Evolutionary conservation across 2,888 invertebrate species (phyloP).

Genomic region (Microplitis manilae): DNA sequence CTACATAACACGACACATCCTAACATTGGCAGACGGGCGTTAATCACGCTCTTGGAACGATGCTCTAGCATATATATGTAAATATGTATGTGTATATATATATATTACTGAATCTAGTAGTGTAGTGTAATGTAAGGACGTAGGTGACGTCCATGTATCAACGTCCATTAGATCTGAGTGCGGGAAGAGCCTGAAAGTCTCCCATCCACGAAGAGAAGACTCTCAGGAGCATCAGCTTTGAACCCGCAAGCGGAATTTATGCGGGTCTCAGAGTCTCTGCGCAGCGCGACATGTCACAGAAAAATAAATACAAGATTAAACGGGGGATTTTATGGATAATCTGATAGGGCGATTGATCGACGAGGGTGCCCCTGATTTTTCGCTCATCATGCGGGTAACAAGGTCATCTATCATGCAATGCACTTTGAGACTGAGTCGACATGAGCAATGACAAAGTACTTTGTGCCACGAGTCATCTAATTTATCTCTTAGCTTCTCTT

Average conservation of each 20-base stretch:
- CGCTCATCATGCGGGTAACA: constrained; percentile 36
- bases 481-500: background rate
- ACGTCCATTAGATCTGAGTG: constrained; percentile 61
- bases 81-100: background rate
- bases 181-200: constrained; percentile 18
- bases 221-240: background rate
- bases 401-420: constrained; percentile 26
- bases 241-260: constrained; percentile 45
- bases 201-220: background rate
- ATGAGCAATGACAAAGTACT: background rate
- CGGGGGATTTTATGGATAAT: constrained; percentile 17
- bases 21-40: constrained; percentile 53
- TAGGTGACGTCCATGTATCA: constrained; percentile 64
- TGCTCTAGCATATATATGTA: constrained; percentile 9
- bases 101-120: background rate
- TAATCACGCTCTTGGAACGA: constrained; percentile 62
- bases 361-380: constrained; percentile 28
- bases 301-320: constrained; percentile 1
- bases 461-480: background rate
- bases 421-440: background rate
- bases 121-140: constrained; percentile 9
- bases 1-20: constrained; percentile 48
- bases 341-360: constrained; percentile 39
- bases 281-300: background rate
- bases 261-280: constrained; percentile 42